Percentiles rank a stretch among this genome's conserved stretches.
phyloP scores from a whole-genome alignment of 1,140 invertebrate genomes.

The Megalonaias nervosa region DNA sequence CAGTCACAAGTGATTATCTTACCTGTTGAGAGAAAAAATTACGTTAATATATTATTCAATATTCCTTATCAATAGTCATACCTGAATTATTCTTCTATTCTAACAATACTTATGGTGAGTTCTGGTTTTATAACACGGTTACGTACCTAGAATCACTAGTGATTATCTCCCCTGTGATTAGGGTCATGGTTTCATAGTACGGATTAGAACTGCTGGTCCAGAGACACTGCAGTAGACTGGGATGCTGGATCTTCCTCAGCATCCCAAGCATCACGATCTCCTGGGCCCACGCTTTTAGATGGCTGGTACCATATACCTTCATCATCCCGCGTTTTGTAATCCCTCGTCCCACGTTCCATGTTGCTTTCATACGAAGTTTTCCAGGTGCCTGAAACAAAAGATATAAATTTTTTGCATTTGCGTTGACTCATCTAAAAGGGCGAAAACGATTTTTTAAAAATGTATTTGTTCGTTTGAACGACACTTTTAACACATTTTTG shows the following conservation, averaged over 20 bases:
- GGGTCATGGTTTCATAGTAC: slow-evolving; percentile 65
- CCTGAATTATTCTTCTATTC: too few relatives aligned
- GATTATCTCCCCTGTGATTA: slow-evolving; percentile 64
- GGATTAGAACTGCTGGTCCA: slow-evolving; percentile 66
- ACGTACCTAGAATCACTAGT: slow-evolving; percentile 63
- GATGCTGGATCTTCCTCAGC: slow-evolving; percentile 57
- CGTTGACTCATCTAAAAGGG: not conserved
- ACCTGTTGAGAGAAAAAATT: too few relatives aligned
- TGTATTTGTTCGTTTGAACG: too few relatives aligned
- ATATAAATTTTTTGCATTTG: not conserved
- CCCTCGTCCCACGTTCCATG: slow-evolving; percentile 57
- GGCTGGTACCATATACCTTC: slow-evolving; percentile 57
- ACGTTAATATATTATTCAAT: too few relatives aligned
- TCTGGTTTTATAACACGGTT: too few relatives aligned
- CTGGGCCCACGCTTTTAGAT: slow-evolving; percentile 63
- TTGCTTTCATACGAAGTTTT: slow-evolving; percentile 56
- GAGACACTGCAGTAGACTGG: slow-evolving; percentile 64
- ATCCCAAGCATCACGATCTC: slow-evolving; percentile 66
- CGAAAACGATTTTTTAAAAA: too few relatives aligned
- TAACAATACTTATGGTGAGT: too few relatives aligned
- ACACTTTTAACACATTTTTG: too few relatives aligned
- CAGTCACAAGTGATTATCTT: too few relatives aligned
- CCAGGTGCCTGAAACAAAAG: slow-evolving; percentile 51
- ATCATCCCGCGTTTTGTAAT: slow-evolving; percentile 52
- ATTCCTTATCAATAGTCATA: too few relatives aligned